phyloP scores from a whole-genome alignment of 2,113 vertebrate genomes.

The Calidris pygmaea region DNA sequence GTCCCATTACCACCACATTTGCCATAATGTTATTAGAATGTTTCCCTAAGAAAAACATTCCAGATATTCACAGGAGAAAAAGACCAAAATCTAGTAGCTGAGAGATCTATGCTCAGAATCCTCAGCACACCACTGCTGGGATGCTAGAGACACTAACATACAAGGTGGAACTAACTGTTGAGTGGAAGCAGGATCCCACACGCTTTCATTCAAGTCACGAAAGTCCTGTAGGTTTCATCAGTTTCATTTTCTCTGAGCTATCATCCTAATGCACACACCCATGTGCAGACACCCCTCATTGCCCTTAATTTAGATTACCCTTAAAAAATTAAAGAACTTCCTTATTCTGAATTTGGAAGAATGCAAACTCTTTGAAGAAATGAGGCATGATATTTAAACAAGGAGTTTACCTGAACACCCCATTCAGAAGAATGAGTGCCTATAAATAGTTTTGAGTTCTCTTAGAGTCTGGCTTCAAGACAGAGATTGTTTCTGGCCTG shows the following conservation, averaged over 20 bases:
- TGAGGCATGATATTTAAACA: background rate
- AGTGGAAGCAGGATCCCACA: background rate
- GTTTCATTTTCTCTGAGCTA: background rate
- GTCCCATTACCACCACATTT: background rate
- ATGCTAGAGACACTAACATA: background rate
- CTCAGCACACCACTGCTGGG: background rate
- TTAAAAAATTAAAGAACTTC: background rate
- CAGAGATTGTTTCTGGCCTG: background rate
- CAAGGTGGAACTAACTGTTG: background rate
- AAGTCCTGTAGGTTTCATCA: background rate
- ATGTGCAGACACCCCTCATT: rapidly evolving
- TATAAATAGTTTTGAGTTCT: background rate
- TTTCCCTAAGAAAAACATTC: background rate
- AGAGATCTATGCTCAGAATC: background rate
- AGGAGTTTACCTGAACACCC: background rate
- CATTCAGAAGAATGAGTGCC: background rate
- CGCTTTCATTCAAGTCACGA: background rate
- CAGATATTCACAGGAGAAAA: background rate
- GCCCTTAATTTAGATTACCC: background rate
- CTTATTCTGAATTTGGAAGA: background rate
- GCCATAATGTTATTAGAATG: background rate
- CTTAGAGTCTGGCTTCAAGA: background rate
- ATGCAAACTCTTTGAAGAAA: background rate
- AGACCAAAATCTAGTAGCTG: background rate
- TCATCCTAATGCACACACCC: background rate